phyloP scores from a whole-genome alignment of 2,888 invertebrate species.

The Drosophila melanosoma region DNA sequence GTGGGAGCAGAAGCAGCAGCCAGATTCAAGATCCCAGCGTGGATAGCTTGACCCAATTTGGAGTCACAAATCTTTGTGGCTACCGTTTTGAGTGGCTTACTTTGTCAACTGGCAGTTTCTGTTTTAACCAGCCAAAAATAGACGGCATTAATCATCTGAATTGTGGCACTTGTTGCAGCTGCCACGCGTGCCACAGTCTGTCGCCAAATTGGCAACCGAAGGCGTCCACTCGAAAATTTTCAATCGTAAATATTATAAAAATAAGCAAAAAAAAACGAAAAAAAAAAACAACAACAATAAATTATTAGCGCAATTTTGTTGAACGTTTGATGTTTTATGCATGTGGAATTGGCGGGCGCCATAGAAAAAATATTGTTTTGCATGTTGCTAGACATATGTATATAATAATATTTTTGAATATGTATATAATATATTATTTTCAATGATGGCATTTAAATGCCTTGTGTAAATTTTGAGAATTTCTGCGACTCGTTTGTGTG shows the following conservation, averaged over 20 bases:
- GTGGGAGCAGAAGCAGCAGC: neutral
- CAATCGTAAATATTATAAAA: neutral
- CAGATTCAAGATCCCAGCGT: conserved; percentile 39
- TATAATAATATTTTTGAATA: neutral
- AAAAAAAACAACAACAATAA: conserved; percentile 29
- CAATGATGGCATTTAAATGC: neutral
- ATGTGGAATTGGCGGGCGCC: conserved; percentile 10
- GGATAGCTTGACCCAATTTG: conserved; percentile 50
- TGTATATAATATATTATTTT: neutral
- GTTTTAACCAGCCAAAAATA: conserved; percentile 43
- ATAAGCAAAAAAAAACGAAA: neutral
- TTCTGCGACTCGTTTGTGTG: neutral
- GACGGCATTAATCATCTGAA: conserved; percentile 54
- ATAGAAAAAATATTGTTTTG: neutral
- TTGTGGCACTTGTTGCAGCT: conserved; percentile 67
- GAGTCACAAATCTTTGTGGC: conserved; percentile 29
- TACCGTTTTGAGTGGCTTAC: conserved; percentile 34
- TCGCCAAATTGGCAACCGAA: conserved; percentile 62
- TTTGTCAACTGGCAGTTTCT: conserved; percentile 2
- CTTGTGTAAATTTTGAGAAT: neutral
- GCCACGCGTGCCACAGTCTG: conserved; percentile 47
- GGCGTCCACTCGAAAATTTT: neutral
- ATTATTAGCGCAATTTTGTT: conserved; percentile 54
- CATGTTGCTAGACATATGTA: neutral
- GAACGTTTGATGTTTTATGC: conserved; percentile 33